These are phyloP conservation scores for Burhinus oedicnemus DNA, from an alignment of 2,113 vertebrate species.

Conservation along the genomic window DNA sequence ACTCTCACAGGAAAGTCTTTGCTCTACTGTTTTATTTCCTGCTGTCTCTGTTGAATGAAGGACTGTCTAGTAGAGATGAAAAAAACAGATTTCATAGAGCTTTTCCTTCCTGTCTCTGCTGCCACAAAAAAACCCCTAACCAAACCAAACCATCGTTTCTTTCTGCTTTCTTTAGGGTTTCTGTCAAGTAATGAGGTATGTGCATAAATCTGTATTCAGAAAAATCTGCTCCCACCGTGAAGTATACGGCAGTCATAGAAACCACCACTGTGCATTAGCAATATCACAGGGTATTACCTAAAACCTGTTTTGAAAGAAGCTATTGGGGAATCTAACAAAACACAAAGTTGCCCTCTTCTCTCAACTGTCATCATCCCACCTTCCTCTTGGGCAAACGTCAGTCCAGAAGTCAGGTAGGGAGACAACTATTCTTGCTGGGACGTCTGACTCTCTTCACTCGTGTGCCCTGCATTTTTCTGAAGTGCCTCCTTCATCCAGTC, in stretches of 20 bases:
- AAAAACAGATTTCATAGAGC: not conserved
- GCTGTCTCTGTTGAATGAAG: constrained; percentile 3
- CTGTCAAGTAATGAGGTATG: not conserved
- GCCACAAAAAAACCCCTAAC: not conserved
- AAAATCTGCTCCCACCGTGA: not conserved
- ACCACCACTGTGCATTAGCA: not conserved
- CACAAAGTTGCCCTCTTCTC: not conserved
- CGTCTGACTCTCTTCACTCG: rapidly evolving
- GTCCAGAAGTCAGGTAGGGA: not conserved
- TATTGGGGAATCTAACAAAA: not conserved
- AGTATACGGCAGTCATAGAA: not conserved
- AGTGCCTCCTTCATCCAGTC: not conserved
- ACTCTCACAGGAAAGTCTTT: not conserved
- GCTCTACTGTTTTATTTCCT: not conserved
- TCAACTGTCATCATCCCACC: not conserved
- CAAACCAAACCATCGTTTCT: not conserved
- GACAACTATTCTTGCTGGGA: not conserved
- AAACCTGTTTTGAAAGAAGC: not conserved
- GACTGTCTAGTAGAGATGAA: not conserved
- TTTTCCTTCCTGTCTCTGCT: not conserved
- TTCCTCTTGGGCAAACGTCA: not conserved
- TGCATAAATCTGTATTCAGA: not conserved
- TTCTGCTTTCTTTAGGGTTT: not conserved
- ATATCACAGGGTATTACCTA: not conserved
- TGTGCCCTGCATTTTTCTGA: not conserved